A percentile compares a stretch with the other conserved stretches of the same genome.
These are phyloP conservation scores for Ips nitidus DNA, from an alignment of 1,140 invertebrate genomes.

Conservation along the genomic window DNA sequence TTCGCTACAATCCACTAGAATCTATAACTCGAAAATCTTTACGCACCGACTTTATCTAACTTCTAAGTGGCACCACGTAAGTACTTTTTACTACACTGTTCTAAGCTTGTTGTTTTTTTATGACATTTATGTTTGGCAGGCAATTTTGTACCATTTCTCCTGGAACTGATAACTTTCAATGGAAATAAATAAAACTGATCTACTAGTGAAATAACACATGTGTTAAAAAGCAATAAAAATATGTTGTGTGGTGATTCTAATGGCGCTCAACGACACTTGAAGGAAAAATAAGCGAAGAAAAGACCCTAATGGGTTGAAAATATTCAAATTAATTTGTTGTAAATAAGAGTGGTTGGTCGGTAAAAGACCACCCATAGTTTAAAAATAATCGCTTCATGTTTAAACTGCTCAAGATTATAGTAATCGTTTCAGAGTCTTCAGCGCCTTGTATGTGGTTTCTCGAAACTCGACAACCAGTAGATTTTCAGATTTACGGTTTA, in stretches of 20 bases:
- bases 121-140: too few relatives aligned
- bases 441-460: slow-evolving; percentile 20
- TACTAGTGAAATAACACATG: too few relatives aligned
- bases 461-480: background rate
- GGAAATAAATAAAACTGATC: too few relatives aligned
- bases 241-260: background rate
- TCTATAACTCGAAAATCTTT: slow-evolving; percentile 34
- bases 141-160: too few relatives aligned
- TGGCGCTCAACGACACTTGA: slow-evolving; percentile 27
- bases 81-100: background rate
- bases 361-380: slow-evolving; percentile 28
- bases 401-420: slow-evolving; percentile 26
- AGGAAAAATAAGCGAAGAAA: slow-evolving; percentile 22
- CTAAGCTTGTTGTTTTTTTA: background rate
- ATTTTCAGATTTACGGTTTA: too few relatives aligned
- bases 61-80: slow-evolving; percentile 12
- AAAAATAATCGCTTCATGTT: slow-evolving; percentile 18
- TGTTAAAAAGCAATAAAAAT: background rate
- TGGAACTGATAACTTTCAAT: too few relatives aligned
- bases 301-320: slow-evolving; percentile 28
- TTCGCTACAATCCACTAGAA: slow-evolving; percentile 26
- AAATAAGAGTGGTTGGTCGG: slow-evolving; percentile 27
- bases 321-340: slow-evolving; percentile 33
- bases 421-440: slow-evolving; percentile 18
- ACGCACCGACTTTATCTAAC: slow-evolving; percentile 20